Evolutionary conservation across 2,888 invertebrate species (phyloP).

Genomic region (Hirtodrosophila confusa): DNA sequence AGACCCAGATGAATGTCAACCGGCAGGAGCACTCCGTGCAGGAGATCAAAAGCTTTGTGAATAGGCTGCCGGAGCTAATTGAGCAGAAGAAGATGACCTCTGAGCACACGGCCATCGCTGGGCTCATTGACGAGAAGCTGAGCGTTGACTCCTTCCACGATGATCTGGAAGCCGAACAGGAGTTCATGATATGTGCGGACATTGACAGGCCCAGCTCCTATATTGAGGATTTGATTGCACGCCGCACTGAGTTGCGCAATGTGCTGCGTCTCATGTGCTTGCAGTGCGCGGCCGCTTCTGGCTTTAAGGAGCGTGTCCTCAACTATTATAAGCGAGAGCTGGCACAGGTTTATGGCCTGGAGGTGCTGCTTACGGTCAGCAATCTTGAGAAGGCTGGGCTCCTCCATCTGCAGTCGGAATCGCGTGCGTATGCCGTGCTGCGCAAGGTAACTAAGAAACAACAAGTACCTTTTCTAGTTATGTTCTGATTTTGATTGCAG

Average conservation of each 20-base stretch:
- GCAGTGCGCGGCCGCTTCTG: conserved; percentile 96
- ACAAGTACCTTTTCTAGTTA: not conserved
- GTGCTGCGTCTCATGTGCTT: conserved; percentile 95
- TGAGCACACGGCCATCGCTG: conserved; percentile 95
- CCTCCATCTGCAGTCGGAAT: conserved; percentile 89
- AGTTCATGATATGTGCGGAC: conserved; percentile 95
- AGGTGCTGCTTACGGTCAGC: conserved; percentile 91
- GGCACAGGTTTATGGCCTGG: conserved; percentile 93
- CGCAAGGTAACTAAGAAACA: conserved; percentile 86
- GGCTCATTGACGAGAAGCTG: conserved; percentile 93
- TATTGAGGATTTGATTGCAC: conserved; percentile 96
- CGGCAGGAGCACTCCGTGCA: conserved; percentile 95
- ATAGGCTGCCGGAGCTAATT: conserved; percentile 93
- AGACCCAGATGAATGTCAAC: conserved; percentile 92
- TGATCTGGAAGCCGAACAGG: conserved; percentile 93
- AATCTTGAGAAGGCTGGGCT: conserved; percentile 95
- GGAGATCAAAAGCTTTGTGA: conserved; percentile 97
- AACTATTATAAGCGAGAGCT: conserved; percentile 90
- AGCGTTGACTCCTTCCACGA: conserved; percentile 91
- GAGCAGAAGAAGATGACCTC: conserved; percentile 94
- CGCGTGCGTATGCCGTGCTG: conserved; percentile 90
- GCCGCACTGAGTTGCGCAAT: conserved; percentile 91
- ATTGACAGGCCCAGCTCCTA: conserved; percentile 94
- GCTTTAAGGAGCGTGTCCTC: conserved; percentile 93
- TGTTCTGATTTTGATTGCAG: conserved; percentile 77